Percentiles rank a stretch among this genome's conserved stretches.
Evolutionary conservation across 1,140 invertebrate genomes (phyloP).

Genomic region (Halictus rubicundus): DNA sequence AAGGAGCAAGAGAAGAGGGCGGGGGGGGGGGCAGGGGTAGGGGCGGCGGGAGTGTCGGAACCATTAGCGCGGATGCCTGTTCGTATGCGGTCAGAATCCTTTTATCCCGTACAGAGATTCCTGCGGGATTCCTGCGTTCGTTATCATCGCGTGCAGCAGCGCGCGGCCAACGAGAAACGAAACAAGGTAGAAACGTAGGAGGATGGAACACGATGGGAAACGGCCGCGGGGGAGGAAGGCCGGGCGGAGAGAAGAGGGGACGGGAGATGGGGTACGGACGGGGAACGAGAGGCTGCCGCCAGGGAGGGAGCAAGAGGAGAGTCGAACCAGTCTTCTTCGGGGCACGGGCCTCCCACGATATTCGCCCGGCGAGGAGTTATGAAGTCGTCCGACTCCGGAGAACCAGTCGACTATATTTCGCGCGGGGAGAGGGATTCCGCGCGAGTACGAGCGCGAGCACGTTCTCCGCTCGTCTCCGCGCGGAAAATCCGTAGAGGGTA

Average conservation of each 20-base stretch:
- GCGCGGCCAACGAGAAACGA: slow-evolving; percentile 53
- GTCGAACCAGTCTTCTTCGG: slow-evolving; percentile 59
- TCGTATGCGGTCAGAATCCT: slow-evolving; percentile 71
- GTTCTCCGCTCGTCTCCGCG: not conserved
- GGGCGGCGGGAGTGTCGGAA: slow-evolving; percentile 70
- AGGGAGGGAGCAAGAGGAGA: slow-evolving; percentile 27
- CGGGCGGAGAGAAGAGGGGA: too few relatives aligned
- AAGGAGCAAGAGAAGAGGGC: not conserved
- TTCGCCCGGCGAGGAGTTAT: slow-evolving; percentile 70
- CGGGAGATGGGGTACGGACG: too few relatives aligned
- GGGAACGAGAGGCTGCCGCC: not conserved
- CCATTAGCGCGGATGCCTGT: slow-evolving; percentile 78
- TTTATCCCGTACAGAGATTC: slow-evolving; percentile 75
- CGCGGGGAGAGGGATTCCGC: slow-evolving; percentile 31
- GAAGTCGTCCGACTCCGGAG: slow-evolving; percentile 71
- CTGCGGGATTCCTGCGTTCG: slow-evolving; percentile 71
- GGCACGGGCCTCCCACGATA: slow-evolving; percentile 72
- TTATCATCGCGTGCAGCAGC: slow-evolving; percentile 74
- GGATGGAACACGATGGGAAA: slow-evolving; percentile 60
- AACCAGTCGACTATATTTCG: slow-evolving; percentile 71
- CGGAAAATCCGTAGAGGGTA: not conserved
- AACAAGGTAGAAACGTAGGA: slow-evolving; percentile 48
- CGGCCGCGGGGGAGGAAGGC: slow-evolving; percentile 1
- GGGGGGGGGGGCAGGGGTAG: not conserved
- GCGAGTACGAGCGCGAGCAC: too few relatives aligned